A percentile compares a stretch with the other conserved stretches of the same genome.
phyloP scores from a whole-genome alignment of 2,888 invertebrate genomes.

The Sussaba pulchella region DNA sequence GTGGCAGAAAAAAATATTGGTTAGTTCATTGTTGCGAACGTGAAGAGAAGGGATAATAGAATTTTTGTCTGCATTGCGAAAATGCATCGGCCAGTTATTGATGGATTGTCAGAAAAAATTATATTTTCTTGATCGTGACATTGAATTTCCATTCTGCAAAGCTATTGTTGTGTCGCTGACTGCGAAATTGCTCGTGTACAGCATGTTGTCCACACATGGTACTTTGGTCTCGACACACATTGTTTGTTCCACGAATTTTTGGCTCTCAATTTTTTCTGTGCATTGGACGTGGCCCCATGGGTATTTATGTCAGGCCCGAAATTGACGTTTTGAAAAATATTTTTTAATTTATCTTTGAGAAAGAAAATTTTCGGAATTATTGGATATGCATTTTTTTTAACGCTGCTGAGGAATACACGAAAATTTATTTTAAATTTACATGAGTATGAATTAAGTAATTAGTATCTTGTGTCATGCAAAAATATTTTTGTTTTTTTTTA shows the following conservation, averaged over 20 bases:
- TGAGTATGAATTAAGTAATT: no score
- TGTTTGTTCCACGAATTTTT: conserved; percentile 13
- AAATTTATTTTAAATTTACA: no score
- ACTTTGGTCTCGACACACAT: conserved; percentile 13
- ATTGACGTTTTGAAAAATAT: background rate
- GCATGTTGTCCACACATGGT: conserved; percentile 39
- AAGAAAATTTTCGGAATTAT: no score
- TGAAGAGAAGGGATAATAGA: no score
- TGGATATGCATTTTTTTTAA: no score
- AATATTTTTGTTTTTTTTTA: background rate
- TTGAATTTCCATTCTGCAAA: conserved; percentile 2
- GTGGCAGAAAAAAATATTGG: no score
- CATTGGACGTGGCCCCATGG: conserved; percentile 12
- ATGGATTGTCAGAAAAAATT: conserved; percentile 10
- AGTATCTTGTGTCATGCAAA: background rate
- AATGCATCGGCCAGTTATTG: background rate
- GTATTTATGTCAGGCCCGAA: background rate
- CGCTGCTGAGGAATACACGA: no score
- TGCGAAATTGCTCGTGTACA: conserved; percentile 54
- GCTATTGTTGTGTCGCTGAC: conserved; percentile 15
- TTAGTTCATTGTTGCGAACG: no score
- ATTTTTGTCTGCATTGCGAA: no score
- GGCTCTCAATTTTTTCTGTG: conserved; percentile 1
- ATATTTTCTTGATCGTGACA: background rate
- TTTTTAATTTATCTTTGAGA: no score